These are phyloP conservation scores for Deilephila porcellus DNA, from an alignment of 2,888 invertebrate species.

Conservation along the genomic window DNA sequence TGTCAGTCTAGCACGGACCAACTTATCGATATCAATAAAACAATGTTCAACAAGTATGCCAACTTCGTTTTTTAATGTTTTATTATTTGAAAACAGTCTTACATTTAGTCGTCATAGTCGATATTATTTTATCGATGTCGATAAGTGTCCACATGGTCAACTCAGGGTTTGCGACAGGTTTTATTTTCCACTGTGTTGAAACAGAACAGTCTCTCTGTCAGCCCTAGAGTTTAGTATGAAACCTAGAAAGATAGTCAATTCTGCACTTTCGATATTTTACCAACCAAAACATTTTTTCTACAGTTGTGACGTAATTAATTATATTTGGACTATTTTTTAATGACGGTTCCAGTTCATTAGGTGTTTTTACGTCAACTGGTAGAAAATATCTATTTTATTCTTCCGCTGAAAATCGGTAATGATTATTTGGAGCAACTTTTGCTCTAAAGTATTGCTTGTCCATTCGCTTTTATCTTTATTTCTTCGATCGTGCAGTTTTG, in stretches of 20 bases:
- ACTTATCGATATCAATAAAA: constrained; percentile 41
- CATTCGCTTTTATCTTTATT: background rate
- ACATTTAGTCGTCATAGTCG: background rate
- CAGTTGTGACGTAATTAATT: background rate
- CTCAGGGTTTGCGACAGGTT: background rate
- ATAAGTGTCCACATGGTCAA: constrained; percentile 40
- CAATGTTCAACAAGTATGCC: background rate
- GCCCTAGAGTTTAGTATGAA: background rate
- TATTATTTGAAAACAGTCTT: background rate
- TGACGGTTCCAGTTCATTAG: too few relatives aligned
- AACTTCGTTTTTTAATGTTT: background rate
- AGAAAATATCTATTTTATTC: too few relatives aligned
- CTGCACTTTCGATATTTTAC: background rate
- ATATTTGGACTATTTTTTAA: background rate
- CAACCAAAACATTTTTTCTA: background rate
- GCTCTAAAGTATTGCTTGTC: too few relatives aligned
- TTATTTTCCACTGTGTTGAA: background rate
- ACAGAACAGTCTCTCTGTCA: background rate
- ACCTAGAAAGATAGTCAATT: background rate
- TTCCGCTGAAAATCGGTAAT: too few relatives aligned
- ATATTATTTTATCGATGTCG: constrained; percentile 40
- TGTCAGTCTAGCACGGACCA: constrained; percentile 30
- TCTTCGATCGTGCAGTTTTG: constrained; percentile 4
- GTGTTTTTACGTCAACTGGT: too few relatives aligned
- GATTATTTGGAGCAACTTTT: too few relatives aligned